Evolutionary conservation across 2,113 vertebrate species (phyloP).

Genomic region (Myxocyprinus asiaticus): DNA sequence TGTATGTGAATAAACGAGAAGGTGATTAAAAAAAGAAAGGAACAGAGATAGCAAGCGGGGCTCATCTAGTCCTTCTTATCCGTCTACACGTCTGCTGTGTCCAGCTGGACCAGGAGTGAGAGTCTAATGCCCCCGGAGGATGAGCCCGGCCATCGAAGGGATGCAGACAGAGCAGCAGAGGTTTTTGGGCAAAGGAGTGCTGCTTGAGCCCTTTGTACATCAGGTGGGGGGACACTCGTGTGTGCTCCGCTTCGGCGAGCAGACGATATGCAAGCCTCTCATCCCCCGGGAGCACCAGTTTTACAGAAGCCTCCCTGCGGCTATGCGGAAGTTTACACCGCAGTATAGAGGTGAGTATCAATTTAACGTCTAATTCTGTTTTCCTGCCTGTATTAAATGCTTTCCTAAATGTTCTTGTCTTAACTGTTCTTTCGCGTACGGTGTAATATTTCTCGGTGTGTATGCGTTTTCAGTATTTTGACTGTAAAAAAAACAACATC

Average conservation of each 20-base stretch:
- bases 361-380: background rate
- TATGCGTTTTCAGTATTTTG: background rate
- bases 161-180: constrained; percentile 87
- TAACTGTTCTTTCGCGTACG: background rate
- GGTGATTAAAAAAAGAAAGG: background rate
- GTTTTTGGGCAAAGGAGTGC: constrained; percentile 84
- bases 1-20: background rate
- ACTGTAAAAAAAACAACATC: background rate
- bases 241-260: constrained; percentile 95
- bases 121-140: constrained; percentile 92
- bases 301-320: constrained; percentile 93
- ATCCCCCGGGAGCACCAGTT: constrained; percentile 97
- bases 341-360: constrained; percentile 90
- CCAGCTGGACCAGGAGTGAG: constrained; percentile 24
- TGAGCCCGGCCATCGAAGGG: constrained; percentile 98
- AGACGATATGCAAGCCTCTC: constrained; percentile 97
- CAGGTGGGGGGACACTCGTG: constrained; percentile 98
- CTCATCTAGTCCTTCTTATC: constrained; percentile 29
- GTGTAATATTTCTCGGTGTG: background rate
- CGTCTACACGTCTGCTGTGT: constrained; percentile 11
- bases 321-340: constrained; percentile 97
- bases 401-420: background rate
- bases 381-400: background rate
- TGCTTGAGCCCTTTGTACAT: constrained; percentile 97
- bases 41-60: background rate